Evolutionary conservation across 37 sponge, comb jelly and placozoan species (phyloP), one percentile per base, ranked within the genome.

Genomic region (Agelas oroides): DNA sequence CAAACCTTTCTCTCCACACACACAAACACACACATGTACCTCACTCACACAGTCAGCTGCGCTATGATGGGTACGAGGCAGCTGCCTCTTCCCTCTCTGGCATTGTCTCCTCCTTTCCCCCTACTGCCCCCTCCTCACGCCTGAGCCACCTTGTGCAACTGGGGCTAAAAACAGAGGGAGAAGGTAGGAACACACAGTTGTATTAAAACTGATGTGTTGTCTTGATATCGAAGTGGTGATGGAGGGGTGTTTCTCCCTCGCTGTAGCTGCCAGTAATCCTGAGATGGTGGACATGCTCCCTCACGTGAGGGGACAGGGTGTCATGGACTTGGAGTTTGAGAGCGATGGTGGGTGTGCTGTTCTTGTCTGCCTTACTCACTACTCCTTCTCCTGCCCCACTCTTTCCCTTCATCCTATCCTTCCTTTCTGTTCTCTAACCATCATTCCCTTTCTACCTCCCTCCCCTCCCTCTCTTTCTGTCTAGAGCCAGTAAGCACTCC

Each of bases 1-100:
- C 18, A 68, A 23, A 5, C 2, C 17, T 28, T 0, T 25, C 31
- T 25, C 19, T 1, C 28, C 58, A 53, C 21, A 40, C 62, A 61
- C 62, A 61, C 62, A 61, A 5, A 61, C 62, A 61, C 62, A 25
- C 62, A 23, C 62, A 12, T 25, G 12, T 25, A 5, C 62, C 1
- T 32, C 36, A 25, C n/a, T 1, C 58, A 28, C 71, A 24, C 86
- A 94, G 97, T 37, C 97, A 97, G 73, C 82, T 97, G 40, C 77
- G 89, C 25, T 94, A 92, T 61, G 97, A 97, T 72, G 95, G 95
- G 18, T 97, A 85, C 59, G 97, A 94, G 65, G 75, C 81, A 5
- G 95, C 93, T 37, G 97, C 97, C 5, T 65, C 86, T 14, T 39
- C 77, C 2, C 78, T 96, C 52, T 39, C 71, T 21, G 84, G 85